Evolutionary conservation across 2,113 vertebrate species (phyloP).

Genomic region (Nothocercus julius): DNA sequence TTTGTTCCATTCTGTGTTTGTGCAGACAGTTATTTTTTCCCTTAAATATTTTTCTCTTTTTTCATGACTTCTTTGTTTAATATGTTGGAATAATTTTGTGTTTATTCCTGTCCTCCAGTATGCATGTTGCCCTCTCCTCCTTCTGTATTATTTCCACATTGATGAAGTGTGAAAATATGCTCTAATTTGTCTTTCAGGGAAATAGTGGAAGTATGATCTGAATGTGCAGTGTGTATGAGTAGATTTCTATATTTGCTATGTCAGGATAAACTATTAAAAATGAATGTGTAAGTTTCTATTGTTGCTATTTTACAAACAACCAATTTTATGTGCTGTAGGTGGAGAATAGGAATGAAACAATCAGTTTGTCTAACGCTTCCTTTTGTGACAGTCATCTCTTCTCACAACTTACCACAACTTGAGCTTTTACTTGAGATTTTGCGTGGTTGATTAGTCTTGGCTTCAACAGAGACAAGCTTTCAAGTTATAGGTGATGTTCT

Average conservation of each 20-base stretch:
- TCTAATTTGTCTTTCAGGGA: neutral
- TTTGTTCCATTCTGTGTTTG: neutral
- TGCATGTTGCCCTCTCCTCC: neutral
- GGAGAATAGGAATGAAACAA: neutral
- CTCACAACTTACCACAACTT: neutral
- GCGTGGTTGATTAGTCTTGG: neutral
- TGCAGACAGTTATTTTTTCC: fast-evolving
- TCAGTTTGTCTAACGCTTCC: neutral
- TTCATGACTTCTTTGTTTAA: neutral
- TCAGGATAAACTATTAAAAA: neutral
- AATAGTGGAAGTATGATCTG: neutral
- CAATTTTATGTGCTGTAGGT: fast-evolving
- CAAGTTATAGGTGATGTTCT: neutral
- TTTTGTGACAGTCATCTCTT: neutral
- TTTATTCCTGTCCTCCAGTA: neutral
- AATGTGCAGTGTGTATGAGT: neutral
- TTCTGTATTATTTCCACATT: neutral
- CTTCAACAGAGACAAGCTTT: neutral
- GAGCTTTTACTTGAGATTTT: neutral
- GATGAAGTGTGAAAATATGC: neutral
- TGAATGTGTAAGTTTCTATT: neutral
- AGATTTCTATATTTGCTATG: neutral
- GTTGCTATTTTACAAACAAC: neutral
- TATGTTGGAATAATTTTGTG: neutral
- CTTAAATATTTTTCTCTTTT: neutral